Evolutionary conservation across 2,113 vertebrate species (phyloP), one percentile per base, ranked within the genome.

Genomic region (Hydrochoerus hydrochaeris): DNA sequence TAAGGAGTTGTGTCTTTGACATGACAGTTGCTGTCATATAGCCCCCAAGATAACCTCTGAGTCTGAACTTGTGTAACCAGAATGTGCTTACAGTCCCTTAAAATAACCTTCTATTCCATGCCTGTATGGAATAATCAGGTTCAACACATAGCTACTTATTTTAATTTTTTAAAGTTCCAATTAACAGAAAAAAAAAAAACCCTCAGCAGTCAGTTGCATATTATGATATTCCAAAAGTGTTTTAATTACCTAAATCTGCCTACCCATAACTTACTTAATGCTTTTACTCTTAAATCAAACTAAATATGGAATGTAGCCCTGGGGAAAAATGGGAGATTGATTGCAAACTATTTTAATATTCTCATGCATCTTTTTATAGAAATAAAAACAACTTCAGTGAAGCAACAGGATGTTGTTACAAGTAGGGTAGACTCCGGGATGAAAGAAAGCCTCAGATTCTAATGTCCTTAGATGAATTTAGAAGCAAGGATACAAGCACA

Each of bases 201-300:
- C 32, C 63, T 95, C 78, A 95, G 90, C 89, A 97, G 93, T 91
- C 93, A 97, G 95, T 44, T 95, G 67, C 52, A 90, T 73, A 95
- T 94, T 97, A 90, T 63, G 95, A 83, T 94, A 96, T 97, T 92
- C 90, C 82, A 84, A 92, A 97, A 96, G 88, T 92, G 95, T 92
- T 93, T 98, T 97, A 96, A 97, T 97, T 97, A 97, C 92, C 84
- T 92, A 95, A 87, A 92, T 87, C 92, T 97, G 94, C 63, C 92
- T 96, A 95, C 69, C 85, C 38, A 54, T 94, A 97, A 97, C 95
- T 97, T 87, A 90, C 81, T 96, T 95, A 95, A 97, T 85, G 75
- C 78, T 93, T 97, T 95, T 75, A 97, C 96, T 97, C 92, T 97
- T 95, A 97, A 97, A 97, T 95, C 73, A 96, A 90, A 87, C 95